These are phyloP conservation scores for Perodicticus potto DNA, from an alignment of 2,797 vertebrate genomes.

Conservation along the genomic window DNA sequence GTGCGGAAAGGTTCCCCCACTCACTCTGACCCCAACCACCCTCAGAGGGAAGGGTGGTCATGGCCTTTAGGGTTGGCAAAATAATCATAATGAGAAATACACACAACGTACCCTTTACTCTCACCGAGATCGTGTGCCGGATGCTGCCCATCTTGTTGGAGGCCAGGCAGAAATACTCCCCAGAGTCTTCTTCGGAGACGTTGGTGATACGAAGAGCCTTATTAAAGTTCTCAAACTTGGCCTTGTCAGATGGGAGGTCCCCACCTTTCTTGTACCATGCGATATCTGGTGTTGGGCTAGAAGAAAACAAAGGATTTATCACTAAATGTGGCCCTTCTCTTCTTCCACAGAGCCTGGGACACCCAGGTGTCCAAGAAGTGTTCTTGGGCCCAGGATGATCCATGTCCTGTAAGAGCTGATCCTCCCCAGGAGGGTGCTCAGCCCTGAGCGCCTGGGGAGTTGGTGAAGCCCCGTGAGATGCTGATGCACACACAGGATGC, in stretches of 20 bases:
- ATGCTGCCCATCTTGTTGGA: slow-evolving; percentile 96
- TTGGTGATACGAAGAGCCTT: slow-evolving; percentile 94
- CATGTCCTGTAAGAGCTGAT: background rate
- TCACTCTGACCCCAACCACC: background rate
- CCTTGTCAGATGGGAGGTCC: slow-evolving; percentile 93
- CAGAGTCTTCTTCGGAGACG: slow-evolving; percentile 96
- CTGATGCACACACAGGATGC: background rate
- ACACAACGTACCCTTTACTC: slow-evolving; percentile 96
- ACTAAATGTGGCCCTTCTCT: background rate
- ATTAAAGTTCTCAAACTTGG: slow-evolving; percentile 94
- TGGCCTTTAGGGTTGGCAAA: background rate
- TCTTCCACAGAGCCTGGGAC: background rate
- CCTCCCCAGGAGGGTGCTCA: background rate
- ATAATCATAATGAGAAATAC: slow-evolving; percentile 83
- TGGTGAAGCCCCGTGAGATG: background rate
- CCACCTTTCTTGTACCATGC: slow-evolving; percentile 98
- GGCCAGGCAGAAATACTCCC: slow-evolving; percentile 97
- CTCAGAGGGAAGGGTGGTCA: background rate
- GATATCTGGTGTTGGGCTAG: slow-evolving; percentile 92
- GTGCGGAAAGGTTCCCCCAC: background rate
- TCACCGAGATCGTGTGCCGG: slow-evolving; percentile 95
- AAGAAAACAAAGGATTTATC: background rate
- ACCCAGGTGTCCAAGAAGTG: background rate
- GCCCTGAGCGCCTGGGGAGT: background rate
- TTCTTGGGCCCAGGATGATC: background rate